Conservation (phyloP, 2,113 vertebrate species). For the Carlito syrichta region DNA sequence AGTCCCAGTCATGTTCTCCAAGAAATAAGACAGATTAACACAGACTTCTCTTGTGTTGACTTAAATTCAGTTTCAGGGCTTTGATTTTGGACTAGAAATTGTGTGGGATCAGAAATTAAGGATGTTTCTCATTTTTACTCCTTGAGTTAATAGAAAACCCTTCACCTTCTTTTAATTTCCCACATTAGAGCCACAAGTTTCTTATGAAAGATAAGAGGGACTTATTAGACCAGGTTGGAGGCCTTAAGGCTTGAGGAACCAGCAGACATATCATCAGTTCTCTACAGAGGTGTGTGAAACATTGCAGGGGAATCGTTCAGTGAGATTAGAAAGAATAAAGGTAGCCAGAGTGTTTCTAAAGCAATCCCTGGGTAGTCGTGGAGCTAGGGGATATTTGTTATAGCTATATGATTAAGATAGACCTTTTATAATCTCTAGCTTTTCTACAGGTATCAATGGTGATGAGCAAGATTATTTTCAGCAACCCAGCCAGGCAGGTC, state of each 20-base stretch:
- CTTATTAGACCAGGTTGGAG: background rate
- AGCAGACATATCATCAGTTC: background rate
- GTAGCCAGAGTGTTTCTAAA: background rate
- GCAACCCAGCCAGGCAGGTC: background rate
- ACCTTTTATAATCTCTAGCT: background rate
- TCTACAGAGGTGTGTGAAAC: background rate
- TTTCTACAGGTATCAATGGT: background rate
- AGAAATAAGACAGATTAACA: background rate
- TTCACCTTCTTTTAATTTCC: constrained; percentile 10
- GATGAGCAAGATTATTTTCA: background rate
- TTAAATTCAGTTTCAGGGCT: constrained; percentile 36
- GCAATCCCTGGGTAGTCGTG: background rate
- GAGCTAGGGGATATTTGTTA: background rate
- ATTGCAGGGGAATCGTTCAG: background rate
- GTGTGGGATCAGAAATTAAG: background rate
- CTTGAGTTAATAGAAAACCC: background rate
- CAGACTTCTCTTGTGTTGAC: background rate
- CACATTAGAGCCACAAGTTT: background rate
- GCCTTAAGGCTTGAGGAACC: background rate
- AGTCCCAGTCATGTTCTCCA: background rate
- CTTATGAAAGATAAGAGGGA: background rate
- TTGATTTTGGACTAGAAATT: constrained; percentile 45
- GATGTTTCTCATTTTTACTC: constrained; percentile 12
- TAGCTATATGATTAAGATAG: background rate
- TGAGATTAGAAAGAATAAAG: background rate